These are phyloP conservation scores for Siphonodentalium dalli DNA, from an alignment of 2,888 invertebrate genomes.

Conservation along the genomic window DNA sequence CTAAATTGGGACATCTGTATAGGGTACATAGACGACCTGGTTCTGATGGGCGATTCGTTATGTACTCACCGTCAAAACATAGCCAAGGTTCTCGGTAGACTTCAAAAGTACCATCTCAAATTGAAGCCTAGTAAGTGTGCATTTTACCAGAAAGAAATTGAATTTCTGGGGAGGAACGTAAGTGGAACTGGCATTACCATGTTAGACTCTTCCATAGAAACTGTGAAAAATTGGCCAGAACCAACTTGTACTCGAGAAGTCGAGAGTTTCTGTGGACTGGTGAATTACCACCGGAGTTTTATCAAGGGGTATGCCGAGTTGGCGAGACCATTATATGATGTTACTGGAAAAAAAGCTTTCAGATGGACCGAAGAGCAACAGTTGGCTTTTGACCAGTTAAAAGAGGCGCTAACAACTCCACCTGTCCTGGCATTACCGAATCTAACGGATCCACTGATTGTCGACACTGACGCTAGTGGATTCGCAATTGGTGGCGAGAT, in stretches of 20 bases:
- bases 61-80: constrained; percentile 7
- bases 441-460: background rate
- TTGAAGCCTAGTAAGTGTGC: constrained; percentile 17
- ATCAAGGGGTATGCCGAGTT: background rate
- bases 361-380: background rate
- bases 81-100: constrained; percentile 3
- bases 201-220: background rate
- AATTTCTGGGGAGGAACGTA: background rate
- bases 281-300: background rate
- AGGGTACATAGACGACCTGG: constrained; percentile 24
- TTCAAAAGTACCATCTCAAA: constrained; percentile 7
- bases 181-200: background rate
- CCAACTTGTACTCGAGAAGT: background rate
- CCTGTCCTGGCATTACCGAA: background rate
- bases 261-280: background rate
- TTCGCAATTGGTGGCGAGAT: constrained; percentile 6
- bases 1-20: constrained; percentile 18
- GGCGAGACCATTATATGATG: too few relatives aligned
- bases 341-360: too few relatives aligned
- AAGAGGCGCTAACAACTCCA: background rate
- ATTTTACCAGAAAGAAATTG: background rate
- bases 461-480: constrained; percentile 6
- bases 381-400: background rate
- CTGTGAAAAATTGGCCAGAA: constrained; percentile 1
- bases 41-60: constrained; percentile 18